Conservation (phyloP, 2,888 invertebrate genomes). For the Pharmacophagus antenor region DNA sequence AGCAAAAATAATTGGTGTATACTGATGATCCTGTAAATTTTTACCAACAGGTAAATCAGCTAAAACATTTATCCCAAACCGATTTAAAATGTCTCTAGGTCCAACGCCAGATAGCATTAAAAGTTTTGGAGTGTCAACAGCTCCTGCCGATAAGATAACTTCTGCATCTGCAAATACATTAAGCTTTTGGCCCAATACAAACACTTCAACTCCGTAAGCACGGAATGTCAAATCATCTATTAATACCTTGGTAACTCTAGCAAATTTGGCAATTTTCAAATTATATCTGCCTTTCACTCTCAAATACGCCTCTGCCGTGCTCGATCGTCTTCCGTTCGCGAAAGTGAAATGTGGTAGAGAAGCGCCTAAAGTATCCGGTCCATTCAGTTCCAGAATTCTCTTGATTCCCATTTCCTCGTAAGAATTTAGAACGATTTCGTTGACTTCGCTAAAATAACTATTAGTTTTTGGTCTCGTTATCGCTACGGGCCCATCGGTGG, state of each 20-base stretch:
- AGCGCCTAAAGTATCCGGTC: conserved; percentile 42
- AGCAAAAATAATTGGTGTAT: conserved; percentile 46
- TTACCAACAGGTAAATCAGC: conserved; percentile 63
- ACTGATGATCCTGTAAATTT: conserved; percentile 63
- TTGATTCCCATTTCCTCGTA: conserved; percentile 46
- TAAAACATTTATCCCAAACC: conserved; percentile 47
- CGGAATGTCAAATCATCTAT: conserved; percentile 45
- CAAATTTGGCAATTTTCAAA: conserved; percentile 54
- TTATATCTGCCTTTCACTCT: conserved; percentile 50
- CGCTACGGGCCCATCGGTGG: conserved; percentile 42
- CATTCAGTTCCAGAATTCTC: conserved; percentile 43
- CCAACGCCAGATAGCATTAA: conserved; percentile 68
- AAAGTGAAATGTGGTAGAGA: conserved; percentile 47
- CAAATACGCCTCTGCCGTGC: conserved; percentile 64
- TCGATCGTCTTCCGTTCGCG: conserved; percentile 57
- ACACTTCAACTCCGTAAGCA: conserved; percentile 56
- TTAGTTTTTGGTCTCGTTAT: conserved; percentile 44
- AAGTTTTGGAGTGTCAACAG: conserved; percentile 62
- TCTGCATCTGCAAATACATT: conserved; percentile 54
- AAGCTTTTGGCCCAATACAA: conserved; percentile 42
- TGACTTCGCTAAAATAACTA: conserved; percentile 36
- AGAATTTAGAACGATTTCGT: conserved; percentile 40
- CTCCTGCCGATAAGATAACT: conserved; percentile 63
- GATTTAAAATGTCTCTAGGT: conserved; percentile 49
- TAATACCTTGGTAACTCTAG: conserved; percentile 56